Percentiles rank a stretch among this genome's conserved stretches.
These are phyloP conservation scores for Platygyra sinensis DNA, from an alignment of 64 coral and sea anemone genomes.

Conservation along the genomic window DNA sequence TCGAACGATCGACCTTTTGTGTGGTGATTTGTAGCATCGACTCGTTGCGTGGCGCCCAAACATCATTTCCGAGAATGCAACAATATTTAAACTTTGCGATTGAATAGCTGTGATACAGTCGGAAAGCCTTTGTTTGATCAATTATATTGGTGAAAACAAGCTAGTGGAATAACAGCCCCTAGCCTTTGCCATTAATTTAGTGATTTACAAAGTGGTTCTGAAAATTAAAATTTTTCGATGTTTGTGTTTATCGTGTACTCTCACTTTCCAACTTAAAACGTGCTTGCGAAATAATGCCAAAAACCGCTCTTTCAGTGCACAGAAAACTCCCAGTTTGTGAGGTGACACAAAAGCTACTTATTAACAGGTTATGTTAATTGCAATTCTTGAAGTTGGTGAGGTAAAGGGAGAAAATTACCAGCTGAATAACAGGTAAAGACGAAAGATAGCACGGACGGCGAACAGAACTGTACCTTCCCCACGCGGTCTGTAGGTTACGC, in stretches of 20 bases:
- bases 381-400: background rate
- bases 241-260: background rate
- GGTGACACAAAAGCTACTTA: background rate
- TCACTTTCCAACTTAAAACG: background rate
- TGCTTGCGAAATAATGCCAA: background rate
- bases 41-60: slow-evolving; percentile 46
- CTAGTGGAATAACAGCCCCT: slow-evolving; percentile 11
- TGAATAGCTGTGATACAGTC: slow-evolving; percentile 36
- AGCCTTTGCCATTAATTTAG: background rate
- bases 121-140: slow-evolving; percentile 46
- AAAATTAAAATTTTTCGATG: slow-evolving; percentile 10
- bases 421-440: slow-evolving; percentile 12
- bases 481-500: background rate
- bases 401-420: background rate
- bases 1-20: background rate
- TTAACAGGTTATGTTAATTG: background rate
- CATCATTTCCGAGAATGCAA: slow-evolving; percentile 35
- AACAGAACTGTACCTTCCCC: background rate
- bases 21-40: background rate
- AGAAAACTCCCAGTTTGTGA: background rate
- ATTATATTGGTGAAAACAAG: slow-evolving; percentile 50
- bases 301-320: background rate
- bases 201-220: background rate
- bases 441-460: background rate
- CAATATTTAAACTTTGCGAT: slow-evolving; percentile 54